phyloP scores from a whole-genome alignment of 2,797 vertebrate species.

The Otolemur crassicaudatus region DNA sequence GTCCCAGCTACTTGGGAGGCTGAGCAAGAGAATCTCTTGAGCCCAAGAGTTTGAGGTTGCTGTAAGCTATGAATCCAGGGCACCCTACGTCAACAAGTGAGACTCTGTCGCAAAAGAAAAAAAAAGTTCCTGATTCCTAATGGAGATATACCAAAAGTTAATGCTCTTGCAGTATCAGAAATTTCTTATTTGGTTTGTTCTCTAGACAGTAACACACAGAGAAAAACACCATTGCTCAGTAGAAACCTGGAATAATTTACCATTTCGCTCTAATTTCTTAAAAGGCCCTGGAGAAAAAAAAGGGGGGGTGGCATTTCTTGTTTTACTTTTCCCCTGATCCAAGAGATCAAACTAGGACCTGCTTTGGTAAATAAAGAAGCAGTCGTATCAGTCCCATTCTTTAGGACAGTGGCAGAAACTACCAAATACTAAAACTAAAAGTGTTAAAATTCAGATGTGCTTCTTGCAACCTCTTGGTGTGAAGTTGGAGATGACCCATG shows the following conservation, averaged over 20 bases:
- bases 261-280: not conserved
- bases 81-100: too few species aligned
- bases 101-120: too few species aligned
- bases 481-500: not conserved
- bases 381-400: not conserved
- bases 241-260: conserved; percentile 4
- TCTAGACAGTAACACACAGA: not conserved
- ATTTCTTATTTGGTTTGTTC: not conserved
- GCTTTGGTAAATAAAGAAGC: not conserved
- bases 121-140: not conserved
- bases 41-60: too few species aligned
- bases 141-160: not conserved
- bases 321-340: not conserved
- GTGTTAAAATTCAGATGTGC: not conserved
- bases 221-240: not conserved
- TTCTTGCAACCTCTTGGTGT: not conserved
- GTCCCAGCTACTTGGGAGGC: too few species aligned
- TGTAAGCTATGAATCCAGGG: too few species aligned
- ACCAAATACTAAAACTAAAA: not conserved
- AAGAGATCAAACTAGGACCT: not conserved
- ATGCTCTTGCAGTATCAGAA: not conserved
- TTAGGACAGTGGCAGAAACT: not conserved
- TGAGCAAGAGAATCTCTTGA: too few species aligned
- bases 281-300: not conserved
- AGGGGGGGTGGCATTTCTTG: not conserved